These are phyloP conservation scores for Muscidifurax raptorellus DNA, from an alignment of 1,140 invertebrate species.

Conservation along the genomic window DNA sequence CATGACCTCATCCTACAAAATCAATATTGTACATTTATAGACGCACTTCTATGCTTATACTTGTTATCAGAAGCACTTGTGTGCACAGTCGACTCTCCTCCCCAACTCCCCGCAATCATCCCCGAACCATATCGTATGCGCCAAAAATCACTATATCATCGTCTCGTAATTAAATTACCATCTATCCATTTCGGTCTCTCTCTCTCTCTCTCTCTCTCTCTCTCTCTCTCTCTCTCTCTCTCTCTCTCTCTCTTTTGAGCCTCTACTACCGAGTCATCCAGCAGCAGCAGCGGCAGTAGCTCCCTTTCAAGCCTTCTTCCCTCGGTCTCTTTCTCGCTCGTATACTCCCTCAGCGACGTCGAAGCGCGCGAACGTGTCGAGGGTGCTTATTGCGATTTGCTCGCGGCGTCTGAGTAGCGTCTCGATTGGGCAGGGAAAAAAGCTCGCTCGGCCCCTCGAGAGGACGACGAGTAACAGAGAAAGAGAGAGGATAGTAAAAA, in stretches of 20 bases:
- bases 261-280: background rate
- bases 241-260: slow-evolving; percentile 4
- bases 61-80: background rate
- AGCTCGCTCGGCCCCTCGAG: background rate
- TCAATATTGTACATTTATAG: background rate
- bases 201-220: background rate
- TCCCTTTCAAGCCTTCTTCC: background rate
- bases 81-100: background rate
- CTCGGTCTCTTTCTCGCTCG: background rate
- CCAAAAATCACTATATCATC: background rate
- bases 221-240: background rate
- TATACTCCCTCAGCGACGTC: background rate
- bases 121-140: background rate
- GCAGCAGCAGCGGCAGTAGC: background rate
- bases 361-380: slow-evolving; percentile 55
- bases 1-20: background rate
- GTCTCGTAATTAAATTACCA: slow-evolving; percentile 13
- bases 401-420: slow-evolving; percentile 35
- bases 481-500: background rate
- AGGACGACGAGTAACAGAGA: background rate
- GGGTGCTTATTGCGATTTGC: slow-evolving; percentile 57
- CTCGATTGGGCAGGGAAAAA: background rate
- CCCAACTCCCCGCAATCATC: background rate
- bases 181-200: background rate
- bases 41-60: no score